Percentiles rank a stretch among this genome's conserved stretches.
These are phyloP conservation scores for Geodia barretti DNA, from an alignment of 37 sponge, comb jelly and placozoan genomes.

Conservation along the genomic window DNA sequence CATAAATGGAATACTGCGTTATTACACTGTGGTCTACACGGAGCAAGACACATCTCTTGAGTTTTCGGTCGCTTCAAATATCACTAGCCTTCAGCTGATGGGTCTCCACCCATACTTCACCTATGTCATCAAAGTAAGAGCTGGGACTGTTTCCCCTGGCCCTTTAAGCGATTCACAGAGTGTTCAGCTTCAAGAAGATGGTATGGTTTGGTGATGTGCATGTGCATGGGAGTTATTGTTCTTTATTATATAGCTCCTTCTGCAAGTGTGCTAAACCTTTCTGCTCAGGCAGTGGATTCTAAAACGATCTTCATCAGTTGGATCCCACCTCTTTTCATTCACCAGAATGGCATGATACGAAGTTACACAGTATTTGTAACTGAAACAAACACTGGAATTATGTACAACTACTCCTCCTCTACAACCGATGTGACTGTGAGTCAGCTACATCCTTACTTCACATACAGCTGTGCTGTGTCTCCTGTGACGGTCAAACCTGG, in stretches of 20 bases:
- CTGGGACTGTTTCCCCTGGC: neutral
- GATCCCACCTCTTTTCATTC: neutral
- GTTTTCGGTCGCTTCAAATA: neutral
- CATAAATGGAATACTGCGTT: neutral
- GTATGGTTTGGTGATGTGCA: neutral
- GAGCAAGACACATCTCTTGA: neutral
- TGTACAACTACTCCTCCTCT: neutral
- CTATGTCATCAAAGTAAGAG: neutral
- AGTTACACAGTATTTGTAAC: neutral
- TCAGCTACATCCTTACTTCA: constrained; percentile 27
- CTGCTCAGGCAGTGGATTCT: neutral
- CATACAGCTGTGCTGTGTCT: neutral
- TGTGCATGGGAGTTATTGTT: neutral
- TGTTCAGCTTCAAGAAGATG: neutral
- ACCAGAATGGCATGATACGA: constrained; percentile 6
- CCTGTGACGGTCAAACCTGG: neutral
- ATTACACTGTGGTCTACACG: neutral
- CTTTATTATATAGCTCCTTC: neutral
- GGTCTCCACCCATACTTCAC: neutral
- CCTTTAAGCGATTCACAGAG: neutral
- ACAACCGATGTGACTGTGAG: constrained; percentile 8
- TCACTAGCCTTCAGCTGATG: neutral
- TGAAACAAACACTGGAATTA: neutral
- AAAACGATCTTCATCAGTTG: neutral
- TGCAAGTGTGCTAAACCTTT: neutral